Conservation (phyloP, 2,888 invertebrate genomes). For the Mythimna pallens region DNA sequence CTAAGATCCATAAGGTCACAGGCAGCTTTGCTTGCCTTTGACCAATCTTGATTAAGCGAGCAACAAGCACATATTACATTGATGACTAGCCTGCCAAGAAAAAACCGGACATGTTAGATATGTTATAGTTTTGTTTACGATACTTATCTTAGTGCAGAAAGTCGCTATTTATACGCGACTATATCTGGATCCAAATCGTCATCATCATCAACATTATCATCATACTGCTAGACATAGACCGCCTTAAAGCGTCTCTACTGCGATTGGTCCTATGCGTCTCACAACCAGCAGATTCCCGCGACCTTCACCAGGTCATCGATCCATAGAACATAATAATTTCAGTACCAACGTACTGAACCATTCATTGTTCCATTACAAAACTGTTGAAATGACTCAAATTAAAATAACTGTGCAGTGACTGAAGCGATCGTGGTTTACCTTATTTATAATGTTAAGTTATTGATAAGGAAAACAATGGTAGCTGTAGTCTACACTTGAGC, state of each 20-base stretch:
- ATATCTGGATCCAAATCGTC: too few relatives aligned
- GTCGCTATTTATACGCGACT: background rate
- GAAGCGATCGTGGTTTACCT: conserved; percentile 20
- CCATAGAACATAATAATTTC: conserved; percentile 22
- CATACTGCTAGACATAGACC: too few relatives aligned
- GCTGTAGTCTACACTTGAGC: background rate
- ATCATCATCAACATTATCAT: too few relatives aligned
- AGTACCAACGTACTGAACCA: conserved; percentile 8
- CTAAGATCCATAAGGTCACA: background rate
- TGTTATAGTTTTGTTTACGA: too few relatives aligned
- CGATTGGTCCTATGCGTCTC: too few relatives aligned
- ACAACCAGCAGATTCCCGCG: too few relatives aligned
- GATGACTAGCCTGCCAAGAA: background rate
- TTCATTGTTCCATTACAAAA: conserved; percentile 38
- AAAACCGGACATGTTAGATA: background rate
- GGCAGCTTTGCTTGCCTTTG: background rate
- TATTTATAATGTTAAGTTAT: conserved; percentile 25
- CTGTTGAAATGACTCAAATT: conserved; percentile 15
- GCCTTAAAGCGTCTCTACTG: too few relatives aligned
- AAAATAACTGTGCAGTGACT: conserved; percentile 5
- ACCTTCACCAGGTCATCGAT: background rate
- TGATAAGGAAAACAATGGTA: conserved; percentile 13
- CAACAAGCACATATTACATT: background rate
- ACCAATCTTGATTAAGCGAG: background rate
- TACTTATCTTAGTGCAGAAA: too few relatives aligned